Evolutionary conservation across 2,797 vertebrate genomes (phyloP).

Genomic region (Buphagus erythrorhynchus): DNA sequence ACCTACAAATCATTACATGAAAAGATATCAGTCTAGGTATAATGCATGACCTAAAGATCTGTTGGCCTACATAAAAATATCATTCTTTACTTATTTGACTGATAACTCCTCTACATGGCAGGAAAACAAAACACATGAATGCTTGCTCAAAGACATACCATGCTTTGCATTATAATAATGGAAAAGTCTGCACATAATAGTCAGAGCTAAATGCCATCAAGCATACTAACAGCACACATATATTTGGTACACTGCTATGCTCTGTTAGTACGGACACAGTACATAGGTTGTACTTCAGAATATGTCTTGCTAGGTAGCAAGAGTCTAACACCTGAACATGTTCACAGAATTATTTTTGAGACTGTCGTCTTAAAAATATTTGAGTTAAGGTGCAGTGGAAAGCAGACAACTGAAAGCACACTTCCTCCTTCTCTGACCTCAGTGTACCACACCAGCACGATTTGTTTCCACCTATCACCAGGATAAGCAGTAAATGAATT

Average conservation of each 20-base stretch:
- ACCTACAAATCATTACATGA: not conserved
- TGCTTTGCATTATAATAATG: not conserved
- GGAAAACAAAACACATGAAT: not conserved
- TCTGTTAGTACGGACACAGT: not conserved
- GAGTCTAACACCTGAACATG: not conserved
- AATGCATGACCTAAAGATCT: not conserved
- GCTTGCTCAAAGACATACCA: not conserved
- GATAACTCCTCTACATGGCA: not conserved
- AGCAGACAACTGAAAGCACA: not conserved
- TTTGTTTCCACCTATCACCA: not conserved
- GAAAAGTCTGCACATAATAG: not conserved
- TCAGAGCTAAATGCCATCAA: not conserved
- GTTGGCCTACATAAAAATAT: not conserved
- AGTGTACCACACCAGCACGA: not conserved
- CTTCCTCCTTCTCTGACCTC: not conserved
- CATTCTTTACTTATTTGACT: not conserved
- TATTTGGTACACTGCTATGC: not conserved
- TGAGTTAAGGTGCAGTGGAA: not conserved
- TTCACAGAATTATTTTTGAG: not conserved
- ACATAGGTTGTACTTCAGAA: not conserved
- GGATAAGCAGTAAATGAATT: not conserved
- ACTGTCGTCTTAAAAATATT: not conserved
- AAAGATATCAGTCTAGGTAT: not conserved
- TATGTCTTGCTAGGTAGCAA: not conserved
- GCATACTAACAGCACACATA: not conserved